phyloP scores from a whole-genome alignment of 2,797 vertebrate genomes.

The Gymnoscopelus braueri region DNA sequence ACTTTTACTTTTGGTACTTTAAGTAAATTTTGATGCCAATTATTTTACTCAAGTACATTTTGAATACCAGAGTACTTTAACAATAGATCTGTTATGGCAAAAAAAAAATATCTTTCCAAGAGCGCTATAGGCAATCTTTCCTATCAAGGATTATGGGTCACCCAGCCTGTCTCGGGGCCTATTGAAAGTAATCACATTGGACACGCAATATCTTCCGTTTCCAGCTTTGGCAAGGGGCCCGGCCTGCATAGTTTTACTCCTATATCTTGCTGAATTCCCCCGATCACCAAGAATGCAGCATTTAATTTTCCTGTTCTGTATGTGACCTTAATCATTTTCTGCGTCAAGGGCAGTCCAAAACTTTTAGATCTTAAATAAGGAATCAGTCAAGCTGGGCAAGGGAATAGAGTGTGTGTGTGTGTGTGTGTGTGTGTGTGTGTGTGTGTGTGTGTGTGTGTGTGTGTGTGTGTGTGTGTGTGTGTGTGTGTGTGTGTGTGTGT shows the following conservation, averaged over 20 bases:
- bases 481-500: neutral
- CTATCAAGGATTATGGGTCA: neutral
- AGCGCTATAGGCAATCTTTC: neutral
- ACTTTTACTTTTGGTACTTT: too few species aligned
- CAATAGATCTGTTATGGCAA: too few species aligned
- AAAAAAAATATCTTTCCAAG: neutral
- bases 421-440: neutral
- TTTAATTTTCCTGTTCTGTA: slow-evolving; percentile 58
- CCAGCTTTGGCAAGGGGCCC: slow-evolving; percentile 40
- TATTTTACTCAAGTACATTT: too few species aligned
- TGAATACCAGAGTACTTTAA: too few species aligned
- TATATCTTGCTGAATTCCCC: slow-evolving; percentile 44
- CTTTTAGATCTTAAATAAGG: slow-evolving; percentile 5
- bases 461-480: slow-evolving; percentile 9
- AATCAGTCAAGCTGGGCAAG: slow-evolving; percentile 32
- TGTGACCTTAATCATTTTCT: slow-evolving; percentile 59
- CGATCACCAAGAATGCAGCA: slow-evolving; percentile 56
- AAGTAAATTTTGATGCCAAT: too few species aligned
- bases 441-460: slow-evolving; percentile 12
- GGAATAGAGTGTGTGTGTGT: slow-evolving; percentile 45
- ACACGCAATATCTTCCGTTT: slow-evolving; percentile 40
- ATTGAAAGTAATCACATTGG: slow-evolving; percentile 37
- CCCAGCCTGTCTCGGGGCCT: neutral
- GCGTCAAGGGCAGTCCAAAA: slow-evolving; percentile 47
- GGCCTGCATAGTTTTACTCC: slow-evolving; percentile 39